Evolutionary conservation across 1,140 invertebrate genomes (phyloP).

Genomic region (Macrocentrus cingulum): DNA sequence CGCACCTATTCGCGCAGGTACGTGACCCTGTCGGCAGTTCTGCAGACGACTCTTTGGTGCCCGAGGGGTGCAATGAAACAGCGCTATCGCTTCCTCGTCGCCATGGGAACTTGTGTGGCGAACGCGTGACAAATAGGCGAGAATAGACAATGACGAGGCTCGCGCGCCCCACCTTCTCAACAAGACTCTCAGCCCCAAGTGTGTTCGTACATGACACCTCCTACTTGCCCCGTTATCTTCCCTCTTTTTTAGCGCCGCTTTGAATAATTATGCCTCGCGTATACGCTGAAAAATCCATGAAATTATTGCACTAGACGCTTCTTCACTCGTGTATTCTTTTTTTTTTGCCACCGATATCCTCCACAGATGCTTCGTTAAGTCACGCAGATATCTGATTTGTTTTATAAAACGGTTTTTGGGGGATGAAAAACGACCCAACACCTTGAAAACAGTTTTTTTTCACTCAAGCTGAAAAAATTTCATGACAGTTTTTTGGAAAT

Average conservation of each 20-base stretch:
- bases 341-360: no score
- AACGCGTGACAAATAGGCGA: conserved; percentile 25
- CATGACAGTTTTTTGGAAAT: no score
- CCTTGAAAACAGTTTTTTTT: no score
- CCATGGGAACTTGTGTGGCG: conserved; percentile 15
- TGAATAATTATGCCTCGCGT: no score
- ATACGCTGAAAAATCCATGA: no score
- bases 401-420: no score
- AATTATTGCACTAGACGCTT: no score
- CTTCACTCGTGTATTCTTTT: no score
- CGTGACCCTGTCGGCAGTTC: conserved; percentile 1
- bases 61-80: not conserved
- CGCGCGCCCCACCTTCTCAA: conserved; percentile 2
- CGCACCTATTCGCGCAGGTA: conserved; percentile 11
- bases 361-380: no score
- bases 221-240: not conserved
- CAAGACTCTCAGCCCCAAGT: conserved; percentile 16
- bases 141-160: conserved; percentile 26
- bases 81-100: conserved; percentile 1
- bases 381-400: no score
- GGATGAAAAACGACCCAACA: no score
- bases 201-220: conserved; percentile 14
- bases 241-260: not conserved
- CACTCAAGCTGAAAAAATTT: no score
- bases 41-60: conserved; percentile 2